Evolutionary conservation across 2,113 vertebrate genomes (phyloP), one percentile per base, ranked within the genome.

Genomic region (Manacus vitellinus): DNA sequence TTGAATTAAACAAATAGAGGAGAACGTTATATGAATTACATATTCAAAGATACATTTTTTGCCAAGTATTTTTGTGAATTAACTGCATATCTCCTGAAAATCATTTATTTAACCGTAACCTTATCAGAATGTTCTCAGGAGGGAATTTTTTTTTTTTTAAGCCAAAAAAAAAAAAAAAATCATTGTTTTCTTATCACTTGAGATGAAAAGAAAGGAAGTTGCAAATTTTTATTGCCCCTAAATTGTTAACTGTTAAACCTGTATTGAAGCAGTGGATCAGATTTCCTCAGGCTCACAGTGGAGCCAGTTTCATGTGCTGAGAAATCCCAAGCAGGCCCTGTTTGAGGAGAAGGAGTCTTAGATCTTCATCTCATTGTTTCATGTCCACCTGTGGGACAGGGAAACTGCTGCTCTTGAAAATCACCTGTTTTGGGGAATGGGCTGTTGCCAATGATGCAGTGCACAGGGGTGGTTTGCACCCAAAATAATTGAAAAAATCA

Each of bases 1-100:
- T 97, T 82, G 62, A 90, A 79, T 91, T 96, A 95, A 97, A 94
- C 93, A 97, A 98, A 96, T 92, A 94, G 76, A 90, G 58, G 83
- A 47, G 68, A 77, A 80, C 11, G 28, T 54, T 97, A 51, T 7
- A 89, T 44, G 31, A 68, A 78, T 78, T 86, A 86, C 74, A 72
- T 81, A 75, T 33, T 89, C 14, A 1, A 4, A 67, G 33, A 65
- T 52, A 35, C 43, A 4, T 28, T 73, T 85, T 85, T 84, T 65
- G 79, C 74, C 76, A 68, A 59, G 83, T 56, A 20, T 76, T 86
- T 82, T 73, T 82, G 31, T 67, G 51, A 78, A 92, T 78, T 74
- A 85, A 15, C 65, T 9, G 35, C 44, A 0, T 31, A 8, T 10
- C 25, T 94, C 33, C 86, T 51, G 66, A 85, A 92, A 92, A 89